A percentile compares a stretch with the other conserved stretches of the same genome.
Conservation (phyloP, 2,888 invertebrate species). For the Drosophila merina region DNA sequence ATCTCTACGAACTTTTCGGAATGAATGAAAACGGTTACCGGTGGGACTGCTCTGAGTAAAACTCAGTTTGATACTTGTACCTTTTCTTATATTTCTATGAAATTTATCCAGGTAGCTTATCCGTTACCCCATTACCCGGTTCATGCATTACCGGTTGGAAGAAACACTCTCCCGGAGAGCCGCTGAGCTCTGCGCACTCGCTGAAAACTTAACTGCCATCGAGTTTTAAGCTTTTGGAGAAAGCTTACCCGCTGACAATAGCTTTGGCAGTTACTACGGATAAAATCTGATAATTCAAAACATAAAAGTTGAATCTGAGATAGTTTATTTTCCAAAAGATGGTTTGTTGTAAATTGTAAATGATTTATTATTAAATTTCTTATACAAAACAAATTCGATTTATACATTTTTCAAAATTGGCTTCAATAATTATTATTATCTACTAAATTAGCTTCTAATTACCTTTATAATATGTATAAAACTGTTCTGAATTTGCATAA, state of each 20-base stretch:
- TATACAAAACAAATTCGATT: slow-evolving; percentile 63
- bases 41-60: too few relatives aligned
- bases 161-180: slow-evolving; percentile 6
- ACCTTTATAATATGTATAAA: slow-evolving; percentile 44
- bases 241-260: slow-evolving; percentile 48
- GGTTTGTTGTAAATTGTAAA: background rate
- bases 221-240: slow-evolving; percentile 8
- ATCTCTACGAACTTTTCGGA: too few relatives aligned
- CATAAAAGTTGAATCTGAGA: background rate
- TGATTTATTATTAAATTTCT: slow-evolving; percentile 45
- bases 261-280: too few relatives aligned
- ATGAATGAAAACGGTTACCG: too few relatives aligned
- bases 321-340: background rate
- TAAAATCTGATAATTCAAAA: background rate
- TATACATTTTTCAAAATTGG: slow-evolving; percentile 53
- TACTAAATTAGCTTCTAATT: slow-evolving; percentile 27
- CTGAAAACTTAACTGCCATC: slow-evolving; percentile 31
- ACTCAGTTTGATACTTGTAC: too few relatives aligned
- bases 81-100: too few relatives aligned
- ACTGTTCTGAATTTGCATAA: slow-evolving; percentile 17
- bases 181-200: slow-evolving; percentile 38
- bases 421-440: slow-evolving; percentile 31
- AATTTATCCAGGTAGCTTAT: too few relatives aligned
- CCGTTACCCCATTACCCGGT: too few relatives aligned
- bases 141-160: too few relatives aligned